Conservation (phyloP, 2,797 vertebrate genomes). For the Tiaroga cobitis region DNA sequence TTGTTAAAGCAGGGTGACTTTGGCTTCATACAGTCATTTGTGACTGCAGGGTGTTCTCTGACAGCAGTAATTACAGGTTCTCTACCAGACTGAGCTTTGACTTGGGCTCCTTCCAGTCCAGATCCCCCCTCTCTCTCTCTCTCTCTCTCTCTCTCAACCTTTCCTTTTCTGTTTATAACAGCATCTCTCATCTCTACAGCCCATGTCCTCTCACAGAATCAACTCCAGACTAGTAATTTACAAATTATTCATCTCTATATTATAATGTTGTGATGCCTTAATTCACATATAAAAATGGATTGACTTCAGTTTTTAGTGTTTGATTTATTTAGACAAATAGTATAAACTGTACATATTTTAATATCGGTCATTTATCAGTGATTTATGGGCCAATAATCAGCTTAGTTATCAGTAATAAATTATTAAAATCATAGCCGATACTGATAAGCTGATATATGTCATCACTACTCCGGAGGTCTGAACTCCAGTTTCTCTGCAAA, state of each 20-base stretch:
- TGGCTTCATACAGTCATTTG: constrained; percentile 40
- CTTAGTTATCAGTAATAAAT: not conserved
- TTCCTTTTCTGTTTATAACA: not conserved
- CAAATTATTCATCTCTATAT: too few relatives aligned
- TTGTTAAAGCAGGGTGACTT: constrained; percentile 54
- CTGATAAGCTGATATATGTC: not conserved
- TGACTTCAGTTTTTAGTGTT: not conserved
- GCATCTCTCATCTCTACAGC: constrained; percentile 1
- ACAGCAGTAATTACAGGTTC: constrained; percentile 48
- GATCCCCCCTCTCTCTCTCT: too few relatives aligned
- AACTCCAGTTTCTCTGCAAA: not conserved
- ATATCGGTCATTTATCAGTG: accelerated
- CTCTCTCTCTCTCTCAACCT: too few relatives aligned
- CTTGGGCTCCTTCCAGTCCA: constrained; percentile 14
- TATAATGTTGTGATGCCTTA: not conserved
- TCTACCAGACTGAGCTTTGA: constrained; percentile 40
- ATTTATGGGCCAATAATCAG: not conserved
- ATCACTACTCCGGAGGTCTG: not conserved
- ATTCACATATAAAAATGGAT: not conserved
- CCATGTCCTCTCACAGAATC: not conserved
- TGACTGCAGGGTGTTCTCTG: constrained; percentile 41
- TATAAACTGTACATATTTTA: not conserved
- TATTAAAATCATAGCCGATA: not conserved
- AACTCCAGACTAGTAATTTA: not conserved
- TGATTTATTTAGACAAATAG: not conserved